These are phyloP conservation scores for Sorex maritimensis DNA, from an alignment of 2,797 vertebrate genomes.

Conservation along the genomic window DNA sequence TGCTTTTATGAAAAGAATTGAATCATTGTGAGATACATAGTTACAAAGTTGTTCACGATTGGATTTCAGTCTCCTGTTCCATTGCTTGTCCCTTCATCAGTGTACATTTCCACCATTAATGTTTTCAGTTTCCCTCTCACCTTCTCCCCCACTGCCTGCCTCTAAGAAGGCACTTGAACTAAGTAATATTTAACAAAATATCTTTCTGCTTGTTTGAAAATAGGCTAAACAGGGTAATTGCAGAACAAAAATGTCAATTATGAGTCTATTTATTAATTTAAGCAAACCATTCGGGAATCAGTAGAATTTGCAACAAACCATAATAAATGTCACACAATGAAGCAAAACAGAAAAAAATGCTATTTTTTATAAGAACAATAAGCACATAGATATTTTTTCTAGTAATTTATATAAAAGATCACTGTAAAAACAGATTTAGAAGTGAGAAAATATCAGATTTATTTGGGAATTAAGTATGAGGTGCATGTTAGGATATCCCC, in stretches of 20 bases:
- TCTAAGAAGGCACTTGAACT: neutral
- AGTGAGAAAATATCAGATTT: neutral
- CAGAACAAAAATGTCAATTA: neutral
- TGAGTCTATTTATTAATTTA: neutral
- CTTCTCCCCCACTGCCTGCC: no score
- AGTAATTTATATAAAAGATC: neutral
- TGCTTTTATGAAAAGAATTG: neutral
- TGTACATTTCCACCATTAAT: no score
- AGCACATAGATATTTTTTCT: neutral
- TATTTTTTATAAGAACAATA: neutral
- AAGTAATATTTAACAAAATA: neutral
- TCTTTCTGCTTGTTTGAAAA: constrained; percentile 10
- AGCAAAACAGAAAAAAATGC: no score
- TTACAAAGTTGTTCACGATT: no score
- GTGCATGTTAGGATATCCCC: neutral
- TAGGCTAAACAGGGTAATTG: no score
- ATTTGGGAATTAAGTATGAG: neutral
- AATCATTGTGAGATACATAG: no score
- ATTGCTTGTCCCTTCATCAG: no score
- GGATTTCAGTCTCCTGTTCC: no score
- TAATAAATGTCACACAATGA: neutral
- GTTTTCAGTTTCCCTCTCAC: no score
- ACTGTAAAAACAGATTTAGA: neutral
- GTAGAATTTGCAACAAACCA: constrained; percentile 17
- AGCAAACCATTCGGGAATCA: neutral